A percentile compares a stretch with the other conserved stretches of the same genome.
phyloP scores from a whole-genome alignment of 2,888 invertebrate species.

The Sycophila texana region DNA sequence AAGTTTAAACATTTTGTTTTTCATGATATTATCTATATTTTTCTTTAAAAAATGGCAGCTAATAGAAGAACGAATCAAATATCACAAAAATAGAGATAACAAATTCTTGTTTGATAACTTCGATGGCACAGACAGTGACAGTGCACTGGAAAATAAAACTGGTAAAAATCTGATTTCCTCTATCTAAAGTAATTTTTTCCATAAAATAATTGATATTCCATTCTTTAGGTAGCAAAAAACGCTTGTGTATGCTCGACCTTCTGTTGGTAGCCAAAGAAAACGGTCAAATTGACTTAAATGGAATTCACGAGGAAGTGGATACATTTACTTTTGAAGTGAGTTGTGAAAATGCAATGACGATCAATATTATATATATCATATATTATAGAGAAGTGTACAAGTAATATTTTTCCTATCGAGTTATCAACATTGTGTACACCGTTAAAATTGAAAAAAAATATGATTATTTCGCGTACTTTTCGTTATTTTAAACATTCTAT shows the following conservation, averaged over 20 bases:
- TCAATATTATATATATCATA: too few species aligned
- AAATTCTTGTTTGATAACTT: background rate
- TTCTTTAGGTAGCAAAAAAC: slow-evolving; percentile 39
- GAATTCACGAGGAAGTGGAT: slow-evolving; percentile 70
- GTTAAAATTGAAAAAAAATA: too few species aligned
- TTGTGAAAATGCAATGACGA: background rate
- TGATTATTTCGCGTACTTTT: too few species aligned
- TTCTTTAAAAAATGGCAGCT: background rate
- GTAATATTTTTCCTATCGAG: too few species aligned
- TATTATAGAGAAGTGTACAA: too few species aligned
- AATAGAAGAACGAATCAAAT: background rate
- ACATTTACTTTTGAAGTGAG: slow-evolving; percentile 63
- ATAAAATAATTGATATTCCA: background rate
- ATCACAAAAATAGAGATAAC: background rate
- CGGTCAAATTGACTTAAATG: slow-evolving; percentile 62
- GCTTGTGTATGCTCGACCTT: slow-evolving; percentile 68
- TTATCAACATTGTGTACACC: too few species aligned
- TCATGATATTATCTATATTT: too few species aligned
- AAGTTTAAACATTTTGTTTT: background rate
- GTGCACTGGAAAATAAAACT: background rate
- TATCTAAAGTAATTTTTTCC: background rate
- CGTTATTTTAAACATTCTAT: too few species aligned
- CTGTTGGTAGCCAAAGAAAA: slow-evolving; percentile 63
- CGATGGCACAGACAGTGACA: background rate
- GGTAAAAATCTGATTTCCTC: background rate